Conservation (phyloP, 2,888 invertebrate species). For the Brachypalpus laphriformis region DNA sequence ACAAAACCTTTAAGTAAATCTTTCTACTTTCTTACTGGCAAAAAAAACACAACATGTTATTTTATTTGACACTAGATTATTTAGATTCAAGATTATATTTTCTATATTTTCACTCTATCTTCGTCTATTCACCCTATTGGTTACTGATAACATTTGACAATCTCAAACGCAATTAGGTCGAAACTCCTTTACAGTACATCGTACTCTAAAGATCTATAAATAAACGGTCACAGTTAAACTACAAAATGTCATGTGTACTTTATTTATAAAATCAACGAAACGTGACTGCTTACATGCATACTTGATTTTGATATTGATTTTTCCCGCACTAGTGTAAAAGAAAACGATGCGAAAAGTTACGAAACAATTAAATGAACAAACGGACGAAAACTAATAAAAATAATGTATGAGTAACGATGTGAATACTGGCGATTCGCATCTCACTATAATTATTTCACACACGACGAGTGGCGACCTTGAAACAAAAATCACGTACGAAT, state of each 20-base stretch:
- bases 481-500: neutral
- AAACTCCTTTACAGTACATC: neutral
- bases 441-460: neutral
- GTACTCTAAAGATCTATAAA: neutral
- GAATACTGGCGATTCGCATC: neutral
- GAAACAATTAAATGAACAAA: slow-evolving; percentile 27
- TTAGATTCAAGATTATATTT: no score
- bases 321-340: neutral
- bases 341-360: slow-evolving; percentile 2
- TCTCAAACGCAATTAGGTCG: neutral
- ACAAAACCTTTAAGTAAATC: no score
- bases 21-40: no score
- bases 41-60: no score
- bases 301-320: slow-evolving; percentile 19
- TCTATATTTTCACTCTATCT: neutral
- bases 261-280: neutral
- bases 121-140: neutral
- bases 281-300: neutral
- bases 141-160: neutral
- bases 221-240: neutral
- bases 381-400: slow-evolving; percentile 1
- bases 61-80: no score
- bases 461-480: neutral
- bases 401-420: neutral
- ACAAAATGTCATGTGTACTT: slow-evolving; percentile 19